Conservation (phyloP, 2,888 invertebrate species). For the Drosophila helvetica region DNA sequence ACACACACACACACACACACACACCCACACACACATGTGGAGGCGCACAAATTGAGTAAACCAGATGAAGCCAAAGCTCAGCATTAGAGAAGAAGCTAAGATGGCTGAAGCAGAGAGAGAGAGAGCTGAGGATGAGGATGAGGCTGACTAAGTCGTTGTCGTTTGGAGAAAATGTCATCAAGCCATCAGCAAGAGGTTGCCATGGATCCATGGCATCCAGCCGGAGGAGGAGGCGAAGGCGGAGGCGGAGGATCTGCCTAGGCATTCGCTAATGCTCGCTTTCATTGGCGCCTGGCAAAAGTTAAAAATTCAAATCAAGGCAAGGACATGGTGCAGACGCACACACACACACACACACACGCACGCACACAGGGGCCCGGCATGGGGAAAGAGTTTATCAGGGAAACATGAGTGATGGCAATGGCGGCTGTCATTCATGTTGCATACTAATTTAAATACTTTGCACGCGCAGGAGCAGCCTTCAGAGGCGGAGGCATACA, state of each 20-base stretch:
- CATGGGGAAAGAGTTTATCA: slow-evolving; percentile 61
- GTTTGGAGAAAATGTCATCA: slow-evolving; percentile 55
- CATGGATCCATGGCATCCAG: background rate
- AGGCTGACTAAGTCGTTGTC: slow-evolving; percentile 64
- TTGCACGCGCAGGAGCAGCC: slow-evolving; percentile 53
- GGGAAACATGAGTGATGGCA: slow-evolving; percentile 64
- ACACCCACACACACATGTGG: background rate
- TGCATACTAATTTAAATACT: slow-evolving; percentile 79
- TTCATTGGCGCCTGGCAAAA: slow-evolving; percentile 71
- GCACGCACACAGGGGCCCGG: background rate
- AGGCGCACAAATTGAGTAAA: slow-evolving; percentile 52
- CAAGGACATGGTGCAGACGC: slow-evolving; percentile 47
- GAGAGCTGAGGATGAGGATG: slow-evolving; percentile 12
- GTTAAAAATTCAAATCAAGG: slow-evolving; percentile 73
- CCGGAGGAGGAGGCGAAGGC: slow-evolving; percentile 24
- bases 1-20: too few relatives aligned
- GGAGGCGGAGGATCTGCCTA: slow-evolving; percentile 16
- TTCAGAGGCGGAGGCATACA: background rate
- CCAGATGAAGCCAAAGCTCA: slow-evolving; percentile 51
- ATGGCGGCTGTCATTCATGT: slow-evolving; percentile 75
- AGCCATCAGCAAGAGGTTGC: slow-evolving; percentile 33
- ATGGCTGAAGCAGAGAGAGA: slow-evolving; percentile 23
- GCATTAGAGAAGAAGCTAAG: slow-evolving; percentile 2
- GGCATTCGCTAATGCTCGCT: slow-evolving; percentile 71
- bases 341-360: slow-evolving; percentile 3